Percentiles rank a stretch among this genome's conserved stretches.
Conservation (phyloP, 2,113 vertebrate genomes). For the Myotis lucifugus region DNA sequence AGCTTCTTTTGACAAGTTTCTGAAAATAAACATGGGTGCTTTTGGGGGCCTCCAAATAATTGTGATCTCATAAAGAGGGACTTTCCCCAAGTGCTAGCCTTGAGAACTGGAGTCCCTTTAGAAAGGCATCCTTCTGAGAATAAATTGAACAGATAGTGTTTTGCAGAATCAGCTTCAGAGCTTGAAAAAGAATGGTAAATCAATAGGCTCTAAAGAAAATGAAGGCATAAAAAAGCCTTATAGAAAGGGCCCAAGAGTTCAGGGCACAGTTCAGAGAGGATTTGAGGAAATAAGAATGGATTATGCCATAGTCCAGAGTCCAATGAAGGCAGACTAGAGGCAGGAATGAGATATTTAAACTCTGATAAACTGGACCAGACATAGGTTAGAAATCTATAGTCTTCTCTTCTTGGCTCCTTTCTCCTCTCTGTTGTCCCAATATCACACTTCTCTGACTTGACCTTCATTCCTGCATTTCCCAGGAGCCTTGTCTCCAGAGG, state of each 20-base stretch:
- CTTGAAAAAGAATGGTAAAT: constrained; percentile 25
- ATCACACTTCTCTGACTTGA: neutral
- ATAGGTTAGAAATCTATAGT: neutral
- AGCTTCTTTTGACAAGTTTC: constrained; percentile 22
- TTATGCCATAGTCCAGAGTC: neutral
- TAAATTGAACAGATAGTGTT: neutral
- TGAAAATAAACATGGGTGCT: neutral
- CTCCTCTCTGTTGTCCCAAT: neutral
- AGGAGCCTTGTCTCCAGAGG: neutral
- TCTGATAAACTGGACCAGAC: neutral
- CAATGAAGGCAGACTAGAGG: neutral
- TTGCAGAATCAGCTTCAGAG: neutral
- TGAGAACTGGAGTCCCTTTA: neutral
- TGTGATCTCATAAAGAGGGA: neutral
- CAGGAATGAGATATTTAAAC: neutral
- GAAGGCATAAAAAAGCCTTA: neutral
- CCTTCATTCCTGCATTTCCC: neutral
- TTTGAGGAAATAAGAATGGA: neutral
- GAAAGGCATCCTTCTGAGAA: constrained; percentile 1
- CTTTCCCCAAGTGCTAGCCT: neutral
- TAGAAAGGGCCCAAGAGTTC: neutral
- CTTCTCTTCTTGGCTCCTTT: neutral
- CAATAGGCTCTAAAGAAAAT: neutral
- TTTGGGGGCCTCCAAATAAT: neutral
- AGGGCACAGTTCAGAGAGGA: neutral